Evolutionary conservation across 2,888 invertebrate species (phyloP).

Genomic region (Dione vanillae): DNA sequence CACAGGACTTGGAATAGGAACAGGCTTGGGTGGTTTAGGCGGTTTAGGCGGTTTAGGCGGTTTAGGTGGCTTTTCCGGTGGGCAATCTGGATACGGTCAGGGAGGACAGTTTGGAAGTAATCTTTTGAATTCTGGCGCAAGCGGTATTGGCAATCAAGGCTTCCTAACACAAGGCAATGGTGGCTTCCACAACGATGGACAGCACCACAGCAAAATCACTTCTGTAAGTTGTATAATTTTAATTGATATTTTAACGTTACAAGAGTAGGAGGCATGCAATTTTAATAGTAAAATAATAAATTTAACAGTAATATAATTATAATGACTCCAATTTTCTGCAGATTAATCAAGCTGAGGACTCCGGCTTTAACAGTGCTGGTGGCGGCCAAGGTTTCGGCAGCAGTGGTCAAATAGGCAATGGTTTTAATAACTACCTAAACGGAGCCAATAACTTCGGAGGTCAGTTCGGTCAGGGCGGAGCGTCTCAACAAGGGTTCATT

Average conservation of each 20-base stretch:
- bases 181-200: constrained; percentile 43
- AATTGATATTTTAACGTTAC: neutral
- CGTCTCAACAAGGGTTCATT: constrained; percentile 1
- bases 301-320: too few relatives aligned
- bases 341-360: constrained; percentile 27
- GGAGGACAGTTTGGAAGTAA: constrained; percentile 35
- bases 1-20: neutral
- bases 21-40: neutral
- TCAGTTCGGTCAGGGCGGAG: constrained; percentile 8
- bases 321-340: neutral
- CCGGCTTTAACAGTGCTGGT: constrained; percentile 23
- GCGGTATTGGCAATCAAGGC: constrained; percentile 40
- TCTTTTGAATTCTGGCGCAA: constrained; percentile 33
- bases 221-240: constrained; percentile 41
- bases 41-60: constrained; percentile 27
- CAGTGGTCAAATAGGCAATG: neutral
- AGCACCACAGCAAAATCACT: constrained; percentile 43
- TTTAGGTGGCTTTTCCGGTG: constrained; percentile 29
- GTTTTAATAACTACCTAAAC: constrained; percentile 23
- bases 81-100: constrained; percentile 30
- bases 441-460: constrained; percentile 21
- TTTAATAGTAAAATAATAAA: too few relatives aligned
- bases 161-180: constrained; percentile 39
- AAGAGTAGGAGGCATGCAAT: neutral
- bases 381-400: constrained; percentile 19